Conservation (phyloP, 1,140 invertebrate species). For the Pachyrhynchus sulphureomaculatus region DNA sequence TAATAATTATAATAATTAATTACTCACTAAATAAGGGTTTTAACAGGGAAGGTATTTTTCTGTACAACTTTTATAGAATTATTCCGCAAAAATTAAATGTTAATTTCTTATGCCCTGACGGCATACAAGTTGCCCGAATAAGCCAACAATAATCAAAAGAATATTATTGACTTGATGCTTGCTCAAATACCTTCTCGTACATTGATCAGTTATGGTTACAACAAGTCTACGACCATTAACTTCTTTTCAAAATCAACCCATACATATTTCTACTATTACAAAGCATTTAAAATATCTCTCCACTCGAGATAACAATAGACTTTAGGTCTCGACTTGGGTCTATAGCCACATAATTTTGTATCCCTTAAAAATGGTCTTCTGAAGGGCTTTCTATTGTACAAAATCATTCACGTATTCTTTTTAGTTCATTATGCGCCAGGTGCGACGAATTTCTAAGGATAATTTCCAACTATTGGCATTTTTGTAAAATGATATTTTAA, state of each 20-base stretch:
- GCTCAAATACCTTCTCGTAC: not conserved
- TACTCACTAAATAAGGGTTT: no score
- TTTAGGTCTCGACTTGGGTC: not conserved
- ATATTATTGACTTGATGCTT: no score
- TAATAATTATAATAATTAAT: no score
- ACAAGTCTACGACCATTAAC: constrained; percentile 9
- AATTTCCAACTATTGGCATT: constrained; percentile 7
- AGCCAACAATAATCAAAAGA: no score
- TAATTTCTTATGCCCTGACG: no score
- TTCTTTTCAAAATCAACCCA: constrained; percentile 10
- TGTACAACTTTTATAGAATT: no score
- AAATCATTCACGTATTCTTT: constrained; percentile 20
- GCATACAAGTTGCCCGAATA: no score
- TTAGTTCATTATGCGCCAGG: constrained; percentile 16
- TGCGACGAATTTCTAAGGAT: not conserved
- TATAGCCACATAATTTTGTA: constrained; percentile 15
- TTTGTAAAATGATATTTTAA: constrained; percentile 24
- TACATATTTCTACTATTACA: constrained; percentile 1
- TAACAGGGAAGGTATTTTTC: no score
- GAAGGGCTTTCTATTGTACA: constrained; percentile 18
- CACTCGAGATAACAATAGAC: constrained; percentile 8
- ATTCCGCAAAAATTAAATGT: no score
- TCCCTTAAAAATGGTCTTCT: constrained; percentile 9
- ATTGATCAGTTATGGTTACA: constrained; percentile 6
- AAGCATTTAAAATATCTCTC: constrained; percentile 13